Percentiles rank a stretch among this genome's conserved stretches.
Conservation (phyloP, 2,113 vertebrate genomes). For the Piprites chloris region DNA sequence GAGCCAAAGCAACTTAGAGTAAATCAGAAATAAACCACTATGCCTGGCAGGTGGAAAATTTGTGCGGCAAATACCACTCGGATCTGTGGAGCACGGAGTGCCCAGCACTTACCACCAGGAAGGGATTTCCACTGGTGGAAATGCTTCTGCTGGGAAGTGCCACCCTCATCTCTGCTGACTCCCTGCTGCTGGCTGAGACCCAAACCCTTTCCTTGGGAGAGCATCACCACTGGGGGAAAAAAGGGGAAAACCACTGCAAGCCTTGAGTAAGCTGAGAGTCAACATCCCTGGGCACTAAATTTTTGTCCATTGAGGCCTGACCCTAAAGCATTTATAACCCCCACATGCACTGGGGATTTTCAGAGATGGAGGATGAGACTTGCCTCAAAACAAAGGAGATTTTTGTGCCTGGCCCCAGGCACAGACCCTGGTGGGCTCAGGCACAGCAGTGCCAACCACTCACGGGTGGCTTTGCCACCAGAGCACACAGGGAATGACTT, state of each 20-base stretch:
- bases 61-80: not conserved
- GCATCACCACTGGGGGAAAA: accelerated
- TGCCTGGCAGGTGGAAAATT: not conserved
- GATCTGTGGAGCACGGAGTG: not conserved
- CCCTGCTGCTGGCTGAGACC: not conserved
- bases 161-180: not conserved
- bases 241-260: not conserved
- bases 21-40: not conserved
- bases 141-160: not conserved
- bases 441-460: not conserved
- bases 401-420: not conserved
- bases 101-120: not conserved
- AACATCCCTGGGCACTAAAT: not conserved
- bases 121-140: not conserved
- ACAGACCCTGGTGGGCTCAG: not conserved
- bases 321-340: not conserved
- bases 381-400: not conserved
- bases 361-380: not conserved
- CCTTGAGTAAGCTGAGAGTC: not conserved
- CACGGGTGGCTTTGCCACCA: not conserved
- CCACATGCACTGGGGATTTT: not conserved
- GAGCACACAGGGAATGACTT: not conserved
- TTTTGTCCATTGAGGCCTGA: not conserved
- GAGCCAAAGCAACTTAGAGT: not conserved
- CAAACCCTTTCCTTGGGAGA: not conserved